A percentile compares a stretch with the other conserved stretches of the same genome.
Conservation (phyloP, 2,797 vertebrate species). For the Silurus lanzhouensis region DNA sequence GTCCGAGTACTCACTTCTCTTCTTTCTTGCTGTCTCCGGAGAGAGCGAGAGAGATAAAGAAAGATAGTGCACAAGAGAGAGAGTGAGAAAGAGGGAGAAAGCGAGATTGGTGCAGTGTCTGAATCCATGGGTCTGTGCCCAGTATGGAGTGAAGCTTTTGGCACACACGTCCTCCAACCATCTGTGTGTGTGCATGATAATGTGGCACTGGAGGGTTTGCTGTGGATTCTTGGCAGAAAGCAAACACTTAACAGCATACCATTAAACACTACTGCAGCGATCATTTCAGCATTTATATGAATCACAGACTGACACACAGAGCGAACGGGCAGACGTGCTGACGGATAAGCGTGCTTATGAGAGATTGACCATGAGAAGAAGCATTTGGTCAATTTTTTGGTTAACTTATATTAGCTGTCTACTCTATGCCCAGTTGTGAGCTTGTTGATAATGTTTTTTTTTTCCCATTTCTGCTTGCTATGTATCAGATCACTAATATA, state of each 20-base stretch:
- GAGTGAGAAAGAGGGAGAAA: background rate
- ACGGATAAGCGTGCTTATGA: background rate
- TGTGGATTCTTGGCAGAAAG: slow-evolving; percentile 47
- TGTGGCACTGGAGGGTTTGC: slow-evolving; percentile 64
- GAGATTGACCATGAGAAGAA: background rate
- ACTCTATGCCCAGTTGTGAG: background rate
- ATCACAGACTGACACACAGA: slow-evolving; percentile 19
- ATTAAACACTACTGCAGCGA: slow-evolving; percentile 31
- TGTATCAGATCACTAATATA: background rate
- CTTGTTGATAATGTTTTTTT: background rate
- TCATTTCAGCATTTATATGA: slow-evolving; percentile 25
- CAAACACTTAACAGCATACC: slow-evolving; percentile 48
- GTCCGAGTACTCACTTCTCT: slow-evolving; percentile 34
- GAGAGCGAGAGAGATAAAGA: background rate
- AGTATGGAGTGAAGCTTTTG: slow-evolving; percentile 65
- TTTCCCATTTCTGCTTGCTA: background rate
- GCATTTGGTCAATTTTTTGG: background rate
- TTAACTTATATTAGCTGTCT: background rate
- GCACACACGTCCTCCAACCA: slow-evolving; percentile 47
- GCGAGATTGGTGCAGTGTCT: slow-evolving; percentile 38
- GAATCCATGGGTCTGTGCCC: slow-evolving; percentile 58
- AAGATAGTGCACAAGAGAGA: background rate
- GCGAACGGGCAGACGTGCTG: background rate
- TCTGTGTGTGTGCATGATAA: slow-evolving; percentile 67
- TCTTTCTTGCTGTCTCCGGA: slow-evolving; percentile 10